Evolutionary conservation across 2,113 vertebrate species (phyloP), one percentile per base, ranked within the genome.

Genomic region (Ibidorhyncha struthersii): DNA sequence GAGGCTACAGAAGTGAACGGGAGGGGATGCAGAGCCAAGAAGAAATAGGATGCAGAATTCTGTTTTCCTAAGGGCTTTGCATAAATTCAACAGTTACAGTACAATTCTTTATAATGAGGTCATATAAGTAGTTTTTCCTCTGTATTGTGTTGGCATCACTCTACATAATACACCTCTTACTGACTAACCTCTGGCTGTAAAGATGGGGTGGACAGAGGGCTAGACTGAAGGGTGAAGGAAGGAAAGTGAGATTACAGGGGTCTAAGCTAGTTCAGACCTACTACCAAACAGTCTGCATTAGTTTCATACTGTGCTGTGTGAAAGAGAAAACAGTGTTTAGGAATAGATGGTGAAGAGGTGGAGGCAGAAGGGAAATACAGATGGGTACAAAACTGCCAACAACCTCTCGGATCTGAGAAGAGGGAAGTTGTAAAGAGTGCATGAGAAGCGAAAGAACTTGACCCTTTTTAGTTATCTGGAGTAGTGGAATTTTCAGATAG

Each of bases 331-430:
- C 34, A 63, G 45, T 29, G 55, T 83, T 95, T 80, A 71, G 63
- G 38, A 95, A 82, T 86, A 89, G 65, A 78, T 34, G 22, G 66
- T 83, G 80, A 90, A 59, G 88, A 96, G 79, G 53, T 63, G 53
- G 82, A 94, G 88, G 63, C 74, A 90, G 76, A 97, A 92, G 71
- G 56, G 59, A 86, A 93, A 90, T 95, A 65, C 63, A 93, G 87
- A 82, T 70, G 71, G 45, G 38, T 63, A 70, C 45, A 80, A 62
- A 94, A 93, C 38, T 74, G 88, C n/a, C 76, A 90, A 67, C 63
- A 83, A 36, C 16, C 41, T 90, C 18, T 67, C 59, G 67, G 40
- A 67, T 78, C 63, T 86, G 82, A 89, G 50, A 53, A 66, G 79
- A 90, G n/a, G 19, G 53, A 79, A 78, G 53, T 69, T 55, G 13